Base-by-base conservation (phyloP, 2,888 invertebrate species). In the Papilio gigon region DNA sequence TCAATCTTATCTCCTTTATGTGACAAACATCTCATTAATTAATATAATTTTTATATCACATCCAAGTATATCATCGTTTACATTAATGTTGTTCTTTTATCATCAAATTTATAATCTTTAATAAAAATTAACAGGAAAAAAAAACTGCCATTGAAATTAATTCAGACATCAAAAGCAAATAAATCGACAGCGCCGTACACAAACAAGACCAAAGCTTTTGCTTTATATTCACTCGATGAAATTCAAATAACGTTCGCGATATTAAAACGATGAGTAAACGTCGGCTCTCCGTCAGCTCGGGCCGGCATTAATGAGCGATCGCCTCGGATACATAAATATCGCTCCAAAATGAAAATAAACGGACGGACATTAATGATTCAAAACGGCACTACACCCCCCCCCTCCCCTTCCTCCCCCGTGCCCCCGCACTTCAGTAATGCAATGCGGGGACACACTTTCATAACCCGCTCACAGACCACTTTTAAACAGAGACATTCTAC, bases 361-460 rank as follows among this genome's bases (percentile, higher is more conserved):
- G 61, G 42, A 12, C 67, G 60, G 80, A 79, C 80, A 79, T 80
- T 84, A 83, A 84, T 82, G 82, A 82, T 78, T 73, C 71, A 69
- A 50, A 58, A 63, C 66, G 65, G 67, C 37, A 56, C 58, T 17
- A n/a, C 27, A 12, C 25, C 11, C 30, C 30, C 37, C 64, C 68
- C 64, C 37, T 17, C 47, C 42, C 66, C 64, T 35, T 11, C 37
- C 44, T 9, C 40, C 30, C 70, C 53, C 67, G 44, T 37, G n/a
- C 40, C 30, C 70, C 53, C 67, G 44, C 37, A 14, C 25, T 59
- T 20, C 30, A 42, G 12, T 67, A 61, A 61, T 47, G 61, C 61
- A 30, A 42, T 22, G 61, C 53, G 30, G 40, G 53, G 40, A 62
- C 60, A 64, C 69, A 61, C 61, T 62, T 35, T 47, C 47, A 44